Evolutionary conservation across 2,888 invertebrate genomes (phyloP).

Genomic region (Chaetogeoica ovagalla): DNA sequence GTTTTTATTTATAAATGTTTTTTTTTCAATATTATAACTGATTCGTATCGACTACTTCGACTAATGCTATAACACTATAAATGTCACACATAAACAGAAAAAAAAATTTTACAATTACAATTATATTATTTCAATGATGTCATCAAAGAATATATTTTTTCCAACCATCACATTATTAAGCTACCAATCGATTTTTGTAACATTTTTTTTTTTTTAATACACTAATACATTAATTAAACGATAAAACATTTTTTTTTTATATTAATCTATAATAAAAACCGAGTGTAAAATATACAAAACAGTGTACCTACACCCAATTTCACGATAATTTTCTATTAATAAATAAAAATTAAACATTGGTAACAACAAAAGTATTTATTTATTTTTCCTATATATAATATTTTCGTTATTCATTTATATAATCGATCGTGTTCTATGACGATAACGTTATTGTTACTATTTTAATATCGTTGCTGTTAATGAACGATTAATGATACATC

Average conservation of each 20-base stretch:
- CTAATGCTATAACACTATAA: conserved; percentile 19
- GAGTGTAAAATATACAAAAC: not conserved
- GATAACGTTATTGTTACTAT: no score
- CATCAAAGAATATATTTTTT: not conserved
- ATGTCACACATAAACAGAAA: conserved; percentile 4
- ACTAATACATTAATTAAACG: conserved; percentile 1
- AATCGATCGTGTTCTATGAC: no score
- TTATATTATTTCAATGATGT: not conserved
- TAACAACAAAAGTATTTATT: conserved; percentile 16
- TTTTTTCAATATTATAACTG: no score
- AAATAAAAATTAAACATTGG: conserved; percentile 8
- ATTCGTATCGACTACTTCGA: not conserved
- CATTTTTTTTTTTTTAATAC: not conserved
- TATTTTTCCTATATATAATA: conserved; percentile 1
- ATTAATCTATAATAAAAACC: conserved; percentile 2
- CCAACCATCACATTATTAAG: not conserved
- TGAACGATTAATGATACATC: no score
- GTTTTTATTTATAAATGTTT: not conserved
- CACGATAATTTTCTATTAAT: conserved; percentile 8
- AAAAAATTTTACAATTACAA: not conserved
- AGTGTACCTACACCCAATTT: not conserved
- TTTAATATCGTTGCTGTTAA: no score
- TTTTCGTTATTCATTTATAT: not conserved
- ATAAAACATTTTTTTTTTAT: conserved; percentile 1
- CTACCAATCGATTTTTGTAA: conserved; percentile 4